phyloP scores from a whole-genome alignment of 2,888 invertebrate species.

The Dinocampus coccinellae region DNA sequence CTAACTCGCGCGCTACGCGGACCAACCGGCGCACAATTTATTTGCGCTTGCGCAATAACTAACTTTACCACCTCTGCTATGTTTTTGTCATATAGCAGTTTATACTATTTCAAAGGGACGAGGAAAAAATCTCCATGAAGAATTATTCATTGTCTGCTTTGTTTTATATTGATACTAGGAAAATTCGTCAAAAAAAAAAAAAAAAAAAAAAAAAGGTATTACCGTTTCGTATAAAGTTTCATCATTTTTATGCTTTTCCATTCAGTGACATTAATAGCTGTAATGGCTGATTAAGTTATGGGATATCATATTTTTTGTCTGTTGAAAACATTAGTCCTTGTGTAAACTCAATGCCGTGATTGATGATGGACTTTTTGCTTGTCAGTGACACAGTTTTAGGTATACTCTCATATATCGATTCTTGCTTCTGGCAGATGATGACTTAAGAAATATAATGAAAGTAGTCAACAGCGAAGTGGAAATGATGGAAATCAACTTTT shows the following conservation, averaged over 20 bases:
- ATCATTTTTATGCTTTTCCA: no score
- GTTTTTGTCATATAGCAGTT: not conserved
- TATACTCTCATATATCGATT: not conserved
- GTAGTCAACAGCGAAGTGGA: not conserved
- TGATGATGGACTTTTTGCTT: not conserved
- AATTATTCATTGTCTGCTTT: no score
- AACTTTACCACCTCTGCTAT: slow-evolving; percentile 14
- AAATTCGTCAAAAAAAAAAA: no score
- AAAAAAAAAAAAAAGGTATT: no score
- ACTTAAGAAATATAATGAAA: not conserved
- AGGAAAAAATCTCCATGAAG: no score
- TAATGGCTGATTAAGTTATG: not conserved
- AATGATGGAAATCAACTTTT: not conserved
- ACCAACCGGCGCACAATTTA: slow-evolving; percentile 50
- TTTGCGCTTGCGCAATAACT: slow-evolving; percentile 57
- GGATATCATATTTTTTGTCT: not conserved
- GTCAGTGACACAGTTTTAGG: not conserved
- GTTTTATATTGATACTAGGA: no score
- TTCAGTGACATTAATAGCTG: no score
- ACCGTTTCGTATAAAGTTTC: no score
- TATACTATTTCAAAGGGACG: not conserved
- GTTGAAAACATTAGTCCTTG: not conserved
- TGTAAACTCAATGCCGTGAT: not conserved
- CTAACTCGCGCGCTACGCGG: slow-evolving; percentile 62
- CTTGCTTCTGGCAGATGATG: not conserved